Conservation (phyloP, 2,797 vertebrate genomes). For the Xyrichtys novacula region DNA sequence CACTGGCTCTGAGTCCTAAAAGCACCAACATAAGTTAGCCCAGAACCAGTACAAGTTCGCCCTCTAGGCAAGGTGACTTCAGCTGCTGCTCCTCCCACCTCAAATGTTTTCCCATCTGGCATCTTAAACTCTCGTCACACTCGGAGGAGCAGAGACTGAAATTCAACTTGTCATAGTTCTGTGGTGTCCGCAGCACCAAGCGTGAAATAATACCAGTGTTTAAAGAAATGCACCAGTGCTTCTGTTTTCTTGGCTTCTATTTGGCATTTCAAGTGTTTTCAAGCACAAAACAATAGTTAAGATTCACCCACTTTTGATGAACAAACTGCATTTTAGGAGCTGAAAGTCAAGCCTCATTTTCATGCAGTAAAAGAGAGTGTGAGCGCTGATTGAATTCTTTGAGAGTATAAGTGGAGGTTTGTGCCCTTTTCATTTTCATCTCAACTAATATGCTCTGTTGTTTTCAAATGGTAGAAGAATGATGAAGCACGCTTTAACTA, state of each 20-base stretch:
- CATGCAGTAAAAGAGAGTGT: neutral
- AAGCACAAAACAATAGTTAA: neutral
- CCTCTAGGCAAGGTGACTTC: conserved; percentile 79
- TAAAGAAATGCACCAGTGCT: conserved; percentile 1
- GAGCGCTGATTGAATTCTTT: neutral
- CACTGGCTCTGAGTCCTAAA: conserved; percentile 66
- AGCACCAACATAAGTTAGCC: conserved; percentile 49
- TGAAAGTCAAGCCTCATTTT: neutral
- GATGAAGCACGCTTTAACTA: neutral
- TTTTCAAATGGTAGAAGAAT: neutral
- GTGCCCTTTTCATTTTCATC: neutral
- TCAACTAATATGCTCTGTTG: neutral
- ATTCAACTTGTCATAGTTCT: conserved; percentile 36
- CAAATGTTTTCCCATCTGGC: conserved; percentile 70
- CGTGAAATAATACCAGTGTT: conserved; percentile 4
- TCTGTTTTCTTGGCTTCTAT: neutral
- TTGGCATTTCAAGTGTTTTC: neutral
- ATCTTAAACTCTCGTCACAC: conserved; percentile 41
- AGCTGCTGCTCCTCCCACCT: conserved; percentile 30
- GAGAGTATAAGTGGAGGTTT: neutral
- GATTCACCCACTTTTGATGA: neutral
- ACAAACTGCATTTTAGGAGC: neutral
- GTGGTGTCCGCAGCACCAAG: conserved; percentile 19
- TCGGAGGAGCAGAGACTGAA: conserved; percentile 34
- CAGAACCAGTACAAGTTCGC: conserved; percentile 56